Evolutionary conservation across 2,888 invertebrate species (phyloP), one percentile per base, ranked within the genome.

Genomic region (Thecophora atra): DNA sequence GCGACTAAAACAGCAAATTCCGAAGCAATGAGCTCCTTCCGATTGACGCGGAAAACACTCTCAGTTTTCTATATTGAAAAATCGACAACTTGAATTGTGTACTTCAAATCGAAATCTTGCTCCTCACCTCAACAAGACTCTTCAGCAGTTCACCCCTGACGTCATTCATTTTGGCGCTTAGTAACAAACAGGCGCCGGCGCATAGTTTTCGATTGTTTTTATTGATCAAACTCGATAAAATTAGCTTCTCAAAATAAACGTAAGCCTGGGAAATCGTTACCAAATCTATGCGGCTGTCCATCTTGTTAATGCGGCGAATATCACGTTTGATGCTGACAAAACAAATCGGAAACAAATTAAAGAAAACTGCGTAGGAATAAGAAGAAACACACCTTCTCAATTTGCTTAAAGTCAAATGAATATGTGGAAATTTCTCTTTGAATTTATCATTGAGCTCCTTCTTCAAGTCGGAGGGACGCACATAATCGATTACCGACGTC

Each of bases 381-480:
- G 19, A 21, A 51, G 8, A 42, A 62, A n/a, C 11, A 17, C 88
- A 96, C 96, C 97, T 98, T 87, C 98, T 90, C 71, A 99, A 88
- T 89, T 99, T 99, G 87, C 98, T 98, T 73, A 99, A 89, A 4
- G 98, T 97, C 42, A 99, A 88, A 84, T 98, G 95, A 76, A 99
- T 93, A 80, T 95, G 92, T 0, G 99, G 99, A 88, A 98, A 99
- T 83, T 96, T 95, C 80, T 96, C 96, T 78, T 92, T 91, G 83
- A 99, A 99, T 87, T 98, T 97, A 82, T 98, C 98, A 87, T 99
- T 99, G 63, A 99, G 89, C 86, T 98, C 98, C 85, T 96, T 96
- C 87, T 99, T 99, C 78, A 98, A 88, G 85, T 98, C 97, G 51
- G 96, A 95, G 19, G 98, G 97, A 77, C 96, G 92, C 6, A 97